phyloP scores from a whole-genome alignment of 2,888 invertebrate genomes.

The Drosophila siamana region DNA sequence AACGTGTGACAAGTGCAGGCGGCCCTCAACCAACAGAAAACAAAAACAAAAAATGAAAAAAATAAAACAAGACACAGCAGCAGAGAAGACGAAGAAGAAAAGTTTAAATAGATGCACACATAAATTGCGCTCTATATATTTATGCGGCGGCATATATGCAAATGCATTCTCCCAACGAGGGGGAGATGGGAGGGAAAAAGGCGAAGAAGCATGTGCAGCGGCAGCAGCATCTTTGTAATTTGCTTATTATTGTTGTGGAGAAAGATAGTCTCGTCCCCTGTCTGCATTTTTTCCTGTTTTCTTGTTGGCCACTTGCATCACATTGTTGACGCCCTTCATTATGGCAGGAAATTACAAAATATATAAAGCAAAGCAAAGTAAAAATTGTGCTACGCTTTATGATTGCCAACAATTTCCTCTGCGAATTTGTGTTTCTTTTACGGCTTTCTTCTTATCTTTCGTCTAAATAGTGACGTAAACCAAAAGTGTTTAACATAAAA shows the following conservation, averaged over 20 bases:
- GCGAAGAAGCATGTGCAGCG: slow-evolving; percentile 1
- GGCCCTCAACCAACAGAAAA: slow-evolving; percentile 34
- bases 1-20: slow-evolving; percentile 70
- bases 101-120: slow-evolving; percentile 75
- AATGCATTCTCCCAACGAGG: slow-evolving; percentile 40
- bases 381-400: slow-evolving; percentile 30
- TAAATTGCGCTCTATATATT: slow-evolving; percentile 75
- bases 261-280: too few species aligned
- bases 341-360: slow-evolving; percentile 42
- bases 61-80: background rate
- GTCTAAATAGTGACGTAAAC: background rate
- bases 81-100: slow-evolving; percentile 27
- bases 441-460: background rate
- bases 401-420: slow-evolving; percentile 35
- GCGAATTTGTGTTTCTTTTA: slow-evolving; percentile 10
- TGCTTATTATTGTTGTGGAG: slow-evolving; percentile 65
- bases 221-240: slow-evolving; percentile 64
- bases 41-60: too few species aligned
- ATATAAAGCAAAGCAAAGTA: slow-evolving; percentile 14
- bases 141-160: slow-evolving; percentile 71
- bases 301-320: slow-evolving; percentile 25
- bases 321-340: slow-evolving; percentile 36
- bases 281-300: slow-evolving; percentile 4
- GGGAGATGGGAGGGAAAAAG: too few species aligned
- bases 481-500: too few species aligned